Evolutionary conservation across 2,113 vertebrate species (phyloP), one percentile per base, ranked within the genome.

Genomic region (Ceyx melanurus): DNA sequence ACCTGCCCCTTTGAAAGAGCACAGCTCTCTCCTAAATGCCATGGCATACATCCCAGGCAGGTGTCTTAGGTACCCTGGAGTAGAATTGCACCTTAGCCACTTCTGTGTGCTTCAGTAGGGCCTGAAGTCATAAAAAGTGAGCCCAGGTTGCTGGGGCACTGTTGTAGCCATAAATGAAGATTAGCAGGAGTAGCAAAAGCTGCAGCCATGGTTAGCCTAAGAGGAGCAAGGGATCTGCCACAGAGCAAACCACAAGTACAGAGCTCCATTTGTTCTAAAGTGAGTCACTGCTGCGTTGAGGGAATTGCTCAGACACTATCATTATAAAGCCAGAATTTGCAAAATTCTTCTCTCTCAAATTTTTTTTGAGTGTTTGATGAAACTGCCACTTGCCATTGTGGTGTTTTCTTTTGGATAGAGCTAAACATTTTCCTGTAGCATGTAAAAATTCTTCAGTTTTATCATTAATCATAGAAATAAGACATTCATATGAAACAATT

Each of bases 401-500:
- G 6, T 28, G 13, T 26, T 79, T 58, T 73, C n/a, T 40, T 90
- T 77, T 50, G 3, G 23, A 53, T 35, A 81, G n/a, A 86, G 40
- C 28, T 71, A 81, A 83, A 51, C 17, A 13, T 56, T 88, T 89
- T 82, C 21, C 13, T 35, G 3, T 17, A 28, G 15, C 16, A 40
- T 29, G 60, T 80, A 88, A 65, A 73, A 75, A 7, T 1, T 18
- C 9, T 70, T 83, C 31, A 16, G 18, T 81, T 83, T 90, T 75
- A 42, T 31, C 73, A 92, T 94, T 78, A 78, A 50, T 94, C 80
- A 53, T 71, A 75, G 26, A 90, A 72, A 37, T 70, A 89, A 85
- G 82, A 67, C 15, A 16, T 91, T 80, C 37, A 60, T 51, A 67
- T 40, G 56, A 94, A 92, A 40, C 33, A 90, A 91, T 71, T 77